phyloP scores from a whole-genome alignment of 53 echinoderm and acorn worm species.

The Patiria pectinifera region DNA sequence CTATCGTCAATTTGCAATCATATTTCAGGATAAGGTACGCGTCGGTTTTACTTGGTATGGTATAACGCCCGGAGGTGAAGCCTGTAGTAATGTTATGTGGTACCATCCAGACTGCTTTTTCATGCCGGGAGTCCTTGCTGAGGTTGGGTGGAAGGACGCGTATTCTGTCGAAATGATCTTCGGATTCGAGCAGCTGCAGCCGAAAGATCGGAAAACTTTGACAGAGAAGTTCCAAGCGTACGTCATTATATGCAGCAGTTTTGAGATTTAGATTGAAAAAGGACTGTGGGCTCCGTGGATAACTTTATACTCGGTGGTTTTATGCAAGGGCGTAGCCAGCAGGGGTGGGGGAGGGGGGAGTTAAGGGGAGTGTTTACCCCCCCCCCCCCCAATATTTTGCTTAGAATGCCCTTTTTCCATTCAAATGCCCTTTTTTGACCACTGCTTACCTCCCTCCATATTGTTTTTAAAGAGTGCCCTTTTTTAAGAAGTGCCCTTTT shows the following conservation, averaged over 20 bases:
- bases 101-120: conserved; percentile 90
- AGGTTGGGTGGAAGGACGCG: conserved; percentile 73
- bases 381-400: too few relatives aligned
- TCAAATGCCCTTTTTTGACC: too few relatives aligned
- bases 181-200: conserved; percentile 67
- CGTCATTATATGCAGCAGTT: conserved; percentile 9
- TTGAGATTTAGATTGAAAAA: background rate
- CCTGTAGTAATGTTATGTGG: conserved; percentile 66
- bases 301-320: too few relatives aligned
- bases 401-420: too few relatives aligned
- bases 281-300: too few relatives aligned
- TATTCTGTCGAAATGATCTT: conserved; percentile 63
- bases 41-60: conserved; percentile 47
- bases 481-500: too few relatives aligned
- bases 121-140: conserved; percentile 58
- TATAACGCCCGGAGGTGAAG: conserved; percentile 62
- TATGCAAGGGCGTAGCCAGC: too few relatives aligned
- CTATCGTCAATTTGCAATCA: background rate
- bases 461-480: too few relatives aligned
- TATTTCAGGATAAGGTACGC: conserved; percentile 69
- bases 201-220: conserved; percentile 76
- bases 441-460: too few relatives aligned
- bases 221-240: conserved; percentile 79
- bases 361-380: too few relatives aligned
- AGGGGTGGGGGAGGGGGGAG: too few relatives aligned